Conservation (phyloP, 1,140 invertebrate genomes). For the Frieseomelitta varia region DNA sequence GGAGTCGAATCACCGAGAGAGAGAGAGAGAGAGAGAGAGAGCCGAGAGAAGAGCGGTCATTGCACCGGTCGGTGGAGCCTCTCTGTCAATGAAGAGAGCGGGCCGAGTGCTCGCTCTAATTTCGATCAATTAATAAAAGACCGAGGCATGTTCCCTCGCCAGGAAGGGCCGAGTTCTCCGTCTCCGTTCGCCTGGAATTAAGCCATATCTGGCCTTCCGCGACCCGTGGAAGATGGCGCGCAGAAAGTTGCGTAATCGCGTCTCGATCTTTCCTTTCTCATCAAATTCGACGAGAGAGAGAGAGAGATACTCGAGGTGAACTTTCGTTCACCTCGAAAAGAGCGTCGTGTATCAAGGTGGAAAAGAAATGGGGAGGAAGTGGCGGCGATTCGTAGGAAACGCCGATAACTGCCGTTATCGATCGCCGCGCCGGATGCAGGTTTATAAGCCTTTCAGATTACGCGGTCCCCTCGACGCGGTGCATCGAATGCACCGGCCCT, state of each 20-base stretch:
- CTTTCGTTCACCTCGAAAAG: too few species aligned
- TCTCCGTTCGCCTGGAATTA: constrained; percentile 52
- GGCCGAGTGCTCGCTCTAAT: constrained; percentile 68
- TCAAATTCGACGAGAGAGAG: too few species aligned
- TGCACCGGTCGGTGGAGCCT: constrained; percentile 64
- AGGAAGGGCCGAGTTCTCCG: constrained; percentile 42
- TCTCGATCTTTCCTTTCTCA: too few species aligned
- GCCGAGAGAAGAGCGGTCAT: too few species aligned
- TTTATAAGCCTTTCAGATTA: constrained; percentile 77
- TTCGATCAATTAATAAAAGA: constrained; percentile 73
- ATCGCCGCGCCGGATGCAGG: constrained; percentile 76
- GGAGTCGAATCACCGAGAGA: constrained; percentile 64
- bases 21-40: too few species aligned
- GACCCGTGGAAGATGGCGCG: not conserved
- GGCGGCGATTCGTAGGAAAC: constrained; percentile 66
- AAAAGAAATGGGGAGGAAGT: constrained; percentile 45
- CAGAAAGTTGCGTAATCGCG: not conserved
- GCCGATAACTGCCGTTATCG: constrained; percentile 75
- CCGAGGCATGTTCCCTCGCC: constrained; percentile 42
- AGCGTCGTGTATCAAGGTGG: constrained; percentile 9
- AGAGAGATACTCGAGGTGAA: too few species aligned
- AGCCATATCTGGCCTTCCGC: constrained; percentile 33
- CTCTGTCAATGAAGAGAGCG: constrained; percentile 69
- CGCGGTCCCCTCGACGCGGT: constrained; percentile 63
- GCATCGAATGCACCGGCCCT: constrained; percentile 60